Conservation (phyloP, 2,888 invertebrate genomes). For the Orthosia cruda region DNA sequence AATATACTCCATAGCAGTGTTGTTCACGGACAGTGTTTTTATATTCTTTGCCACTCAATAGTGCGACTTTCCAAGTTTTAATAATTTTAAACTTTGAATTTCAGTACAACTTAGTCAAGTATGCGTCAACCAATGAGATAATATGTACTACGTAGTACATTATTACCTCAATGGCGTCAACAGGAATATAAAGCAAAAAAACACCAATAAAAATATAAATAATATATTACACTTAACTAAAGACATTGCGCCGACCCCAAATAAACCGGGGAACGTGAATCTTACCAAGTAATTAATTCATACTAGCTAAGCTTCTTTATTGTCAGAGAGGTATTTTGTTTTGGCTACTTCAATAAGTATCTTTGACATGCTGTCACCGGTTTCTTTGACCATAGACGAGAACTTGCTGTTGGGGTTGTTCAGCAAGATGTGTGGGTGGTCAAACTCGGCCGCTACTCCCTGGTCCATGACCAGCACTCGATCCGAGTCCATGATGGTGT, state of each 20-base stretch:
- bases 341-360: constrained; percentile 83
- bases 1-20: no score
- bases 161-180: no score
- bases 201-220: constrained; percentile 26
- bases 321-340: constrained; percentile 78
- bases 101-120: no score
- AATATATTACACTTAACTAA: constrained; percentile 25
- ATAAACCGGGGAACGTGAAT: not conserved
- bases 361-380: constrained; percentile 90
- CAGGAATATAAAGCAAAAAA: constrained; percentile 10
- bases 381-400: constrained; percentile 93
- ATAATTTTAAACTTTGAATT: no score
- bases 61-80: no score
- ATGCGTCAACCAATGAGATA: no score
- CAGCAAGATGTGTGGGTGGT: constrained; percentile 93
- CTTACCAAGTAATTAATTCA: not conserved
- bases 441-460: constrained; percentile 94
- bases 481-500: constrained; percentile 98
- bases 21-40: no score
- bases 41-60: no score
- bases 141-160: no score
- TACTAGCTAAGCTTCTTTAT: constrained; percentile 57
- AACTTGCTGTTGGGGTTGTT: constrained; percentile 92
- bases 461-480: constrained; percentile 96
- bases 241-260: not conserved